Evolutionary conservation across 2,888 invertebrate species (phyloP).

Genomic region (Spicauda simplicius): DNA sequence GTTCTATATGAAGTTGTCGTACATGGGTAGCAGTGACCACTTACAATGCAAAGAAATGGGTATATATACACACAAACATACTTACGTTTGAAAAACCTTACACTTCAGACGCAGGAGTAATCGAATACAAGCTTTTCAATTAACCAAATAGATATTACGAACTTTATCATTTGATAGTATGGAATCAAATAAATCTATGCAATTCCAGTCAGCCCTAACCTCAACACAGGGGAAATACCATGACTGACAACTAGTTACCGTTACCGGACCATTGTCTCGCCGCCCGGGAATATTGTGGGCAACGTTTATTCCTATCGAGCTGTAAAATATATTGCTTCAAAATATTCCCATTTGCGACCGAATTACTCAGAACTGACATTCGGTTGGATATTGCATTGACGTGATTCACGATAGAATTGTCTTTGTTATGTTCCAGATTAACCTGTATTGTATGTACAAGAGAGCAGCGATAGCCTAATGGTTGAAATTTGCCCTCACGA

Average conservation of each 20-base stretch:
- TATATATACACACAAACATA: too few relatives aligned
- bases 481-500: too few relatives aligned
- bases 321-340: slow-evolving; percentile 22
- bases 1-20: too few relatives aligned
- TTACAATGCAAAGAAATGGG: too few relatives aligned
- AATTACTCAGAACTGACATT: slow-evolving; percentile 7
- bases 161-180: neutral
- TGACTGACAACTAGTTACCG: slow-evolving; percentile 44
- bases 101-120: too few relatives aligned
- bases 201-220: slow-evolving; percentile 30
- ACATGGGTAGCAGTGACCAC: too few relatives aligned
- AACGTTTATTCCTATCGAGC: slow-evolving; percentile 35
- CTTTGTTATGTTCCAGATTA: neutral
- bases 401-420: slow-evolving; percentile 1
- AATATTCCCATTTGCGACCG: slow-evolving; percentile 24
- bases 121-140: too few relatives aligned
- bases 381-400: slow-evolving; percentile 15
- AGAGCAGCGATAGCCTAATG: too few relatives aligned
- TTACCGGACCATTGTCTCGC: slow-evolving; percentile 46
- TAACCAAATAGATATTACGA: neutral
- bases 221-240: slow-evolving; percentile 46
- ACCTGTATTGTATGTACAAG: too few relatives aligned
- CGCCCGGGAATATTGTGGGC: slow-evolving; percentile 41
- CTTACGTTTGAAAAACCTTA: too few relatives aligned
- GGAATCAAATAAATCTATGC: neutral